Percentiles rank a stretch among this genome's conserved stretches.
phyloP scores from a whole-genome alignment of 2,888 invertebrate species.

The Cephus nigrinus region DNA sequence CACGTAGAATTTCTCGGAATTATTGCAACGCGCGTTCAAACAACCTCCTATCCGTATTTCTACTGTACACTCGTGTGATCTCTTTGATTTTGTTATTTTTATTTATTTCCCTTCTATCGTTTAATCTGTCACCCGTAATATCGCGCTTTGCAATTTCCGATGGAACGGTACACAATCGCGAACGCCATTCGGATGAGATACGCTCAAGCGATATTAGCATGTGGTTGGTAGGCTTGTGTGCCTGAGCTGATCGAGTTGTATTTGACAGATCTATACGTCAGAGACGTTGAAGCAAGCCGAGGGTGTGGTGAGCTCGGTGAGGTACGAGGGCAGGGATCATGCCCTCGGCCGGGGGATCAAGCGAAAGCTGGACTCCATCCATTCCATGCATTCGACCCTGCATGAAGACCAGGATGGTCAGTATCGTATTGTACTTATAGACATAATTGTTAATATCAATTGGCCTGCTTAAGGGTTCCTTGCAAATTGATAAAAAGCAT shows the following conservation, averaged over 20 bases:
- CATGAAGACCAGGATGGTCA: slow-evolving; percentile 67
- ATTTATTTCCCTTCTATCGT: not conserved
- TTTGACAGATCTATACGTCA: slow-evolving; percentile 66
- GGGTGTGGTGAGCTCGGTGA: slow-evolving; percentile 64
- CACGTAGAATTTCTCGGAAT: not conserved
- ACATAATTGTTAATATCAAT: not conserved
- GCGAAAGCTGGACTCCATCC: slow-evolving; percentile 66
- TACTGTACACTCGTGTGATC: not conserved
- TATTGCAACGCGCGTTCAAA: not conserved
- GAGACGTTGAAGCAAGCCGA: slow-evolving; percentile 64
- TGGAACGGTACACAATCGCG: not conserved
- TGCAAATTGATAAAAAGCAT: not conserved
- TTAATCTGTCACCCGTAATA: not conserved
- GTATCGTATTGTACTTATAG: slow-evolving; percentile 57
- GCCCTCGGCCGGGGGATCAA: slow-evolving; percentile 64
- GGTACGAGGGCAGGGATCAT: slow-evolving; percentile 62
- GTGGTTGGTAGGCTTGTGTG: slow-evolving; percentile 59
- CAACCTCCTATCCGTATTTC: not conserved
- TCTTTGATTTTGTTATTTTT: not conserved
- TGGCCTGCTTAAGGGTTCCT: not conserved
- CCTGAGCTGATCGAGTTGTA: slow-evolving; percentile 65
- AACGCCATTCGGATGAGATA: slow-evolving; percentile 17
- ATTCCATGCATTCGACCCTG: slow-evolving; percentile 66
- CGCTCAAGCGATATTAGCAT: slow-evolving; percentile 49
- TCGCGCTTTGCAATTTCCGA: slow-evolving; percentile 8